A percentile compares a stretch with the other conserved stretches of the same genome.
Conservation (phyloP, 2,888 invertebrate species). For the Tiliacea aurago region DNA sequence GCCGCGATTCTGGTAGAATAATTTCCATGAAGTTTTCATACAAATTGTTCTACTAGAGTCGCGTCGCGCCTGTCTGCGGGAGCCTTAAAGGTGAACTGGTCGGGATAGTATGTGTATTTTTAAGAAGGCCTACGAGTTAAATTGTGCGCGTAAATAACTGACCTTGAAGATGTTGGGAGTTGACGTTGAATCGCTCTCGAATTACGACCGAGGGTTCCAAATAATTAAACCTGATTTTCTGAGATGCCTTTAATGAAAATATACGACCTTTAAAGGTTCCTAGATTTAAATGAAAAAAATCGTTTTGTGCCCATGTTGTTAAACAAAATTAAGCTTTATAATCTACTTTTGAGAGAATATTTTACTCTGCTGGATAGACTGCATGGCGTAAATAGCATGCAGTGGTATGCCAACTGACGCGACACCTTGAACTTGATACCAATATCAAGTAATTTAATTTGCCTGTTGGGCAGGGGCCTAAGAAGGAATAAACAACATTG, state of each 20-base stretch:
- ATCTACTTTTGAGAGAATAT: conserved; percentile 47
- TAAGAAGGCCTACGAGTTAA: conserved; percentile 59
- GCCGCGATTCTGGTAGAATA: no score
- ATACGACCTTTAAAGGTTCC: conserved; percentile 82
- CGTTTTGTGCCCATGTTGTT: conserved; percentile 36
- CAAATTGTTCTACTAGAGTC: no score
- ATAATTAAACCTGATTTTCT: conserved; percentile 81
- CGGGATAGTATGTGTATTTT: conserved; percentile 30
- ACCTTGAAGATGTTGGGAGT: conserved; percentile 76
- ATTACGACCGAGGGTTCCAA: conserved; percentile 73
- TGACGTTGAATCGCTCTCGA: conserved; percentile 68
- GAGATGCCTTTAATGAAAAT: conserved; percentile 76
- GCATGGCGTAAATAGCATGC: conserved; percentile 65
- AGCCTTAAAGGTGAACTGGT: conserved; percentile 51
- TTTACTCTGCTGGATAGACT: conserved; percentile 46
- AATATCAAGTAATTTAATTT: conserved; percentile 67
- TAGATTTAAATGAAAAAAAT: conserved; percentile 76
- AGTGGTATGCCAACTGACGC: conserved; percentile 70
- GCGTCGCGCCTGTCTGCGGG: no score
- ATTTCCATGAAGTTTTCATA: no score
- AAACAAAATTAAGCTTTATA: conserved; percentile 71
- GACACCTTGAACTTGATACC: conserved; percentile 75
- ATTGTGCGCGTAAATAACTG: conserved; percentile 71
- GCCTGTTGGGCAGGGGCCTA: conserved; percentile 39
- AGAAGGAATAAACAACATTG: conserved; percentile 20